Conservation (phyloP, 1,140 invertebrate genomes). For the Drosophila bifasciata region DNA sequence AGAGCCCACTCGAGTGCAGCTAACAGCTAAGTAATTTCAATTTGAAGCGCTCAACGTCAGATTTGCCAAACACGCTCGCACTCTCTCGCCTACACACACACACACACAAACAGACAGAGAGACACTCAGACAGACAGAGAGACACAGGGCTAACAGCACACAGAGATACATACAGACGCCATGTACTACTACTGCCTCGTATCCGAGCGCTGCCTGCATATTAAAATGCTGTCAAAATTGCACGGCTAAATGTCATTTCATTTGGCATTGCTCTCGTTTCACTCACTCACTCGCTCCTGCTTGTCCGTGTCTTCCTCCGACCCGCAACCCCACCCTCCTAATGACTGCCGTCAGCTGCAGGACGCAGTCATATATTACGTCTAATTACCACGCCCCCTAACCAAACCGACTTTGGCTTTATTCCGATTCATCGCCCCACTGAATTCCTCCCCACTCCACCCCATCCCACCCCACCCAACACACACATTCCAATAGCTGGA, state of each 20-base stretch:
- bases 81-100: background rate
- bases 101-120: constrained; percentile 4
- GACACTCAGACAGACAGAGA: background rate
- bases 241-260: constrained; percentile 75
- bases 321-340: background rate
- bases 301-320: background rate
- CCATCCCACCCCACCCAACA: too few relatives aligned
- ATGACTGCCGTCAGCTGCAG: constrained; percentile 47
- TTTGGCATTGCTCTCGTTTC: constrained; percentile 41
- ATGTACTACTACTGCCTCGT: constrained; percentile 7
- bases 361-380: constrained; percentile 47
- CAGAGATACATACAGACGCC: constrained; percentile 1
- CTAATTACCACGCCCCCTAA: constrained; percentile 45
- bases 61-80: constrained; percentile 21
- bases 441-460: background rate
- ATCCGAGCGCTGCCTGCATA: constrained; percentile 53
- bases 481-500: constrained; percentile 6
- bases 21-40: constrained; percentile 60
- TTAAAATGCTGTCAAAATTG: constrained; percentile 78
- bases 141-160: background rate
- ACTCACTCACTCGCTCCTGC: constrained; percentile 26
- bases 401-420: background rate
- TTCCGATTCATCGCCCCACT: background rate
- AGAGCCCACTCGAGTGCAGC: constrained; percentile 33
- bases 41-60: constrained; percentile 59